Percentiles rank a stretch among this genome's conserved stretches.
phyloP scores from a whole-genome alignment of 2,888 invertebrate genomes.

The Nesidiocoris tenuis region DNA sequence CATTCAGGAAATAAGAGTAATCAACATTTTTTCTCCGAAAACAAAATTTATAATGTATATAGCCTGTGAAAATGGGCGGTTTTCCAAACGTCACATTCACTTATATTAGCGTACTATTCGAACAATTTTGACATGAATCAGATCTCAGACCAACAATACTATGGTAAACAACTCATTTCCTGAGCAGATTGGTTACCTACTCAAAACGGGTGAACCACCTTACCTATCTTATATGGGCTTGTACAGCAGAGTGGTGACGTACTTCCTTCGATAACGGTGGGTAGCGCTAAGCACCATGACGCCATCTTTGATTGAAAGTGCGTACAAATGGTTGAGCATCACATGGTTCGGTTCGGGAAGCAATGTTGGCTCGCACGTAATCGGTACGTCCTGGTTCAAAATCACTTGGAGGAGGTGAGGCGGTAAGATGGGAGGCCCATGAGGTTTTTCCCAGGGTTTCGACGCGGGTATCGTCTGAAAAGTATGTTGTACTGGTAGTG shows the following conservation, averaged over 20 bases:
- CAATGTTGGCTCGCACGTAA: slow-evolving; percentile 87
- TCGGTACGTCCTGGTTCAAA: slow-evolving; percentile 95
- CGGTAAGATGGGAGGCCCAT: slow-evolving; percentile 94
- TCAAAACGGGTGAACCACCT: too few relatives aligned
- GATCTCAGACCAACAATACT: too few relatives aligned
- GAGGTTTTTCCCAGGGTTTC: slow-evolving; percentile 89
- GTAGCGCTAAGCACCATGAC: slow-evolving; percentile 99
- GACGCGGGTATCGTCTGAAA: slow-evolving; percentile 82
- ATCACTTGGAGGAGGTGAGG: slow-evolving; percentile 98
- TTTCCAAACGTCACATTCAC: too few relatives aligned
- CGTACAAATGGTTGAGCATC: slow-evolving; percentile 98
- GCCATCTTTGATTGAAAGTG: slow-evolving; percentile 99
- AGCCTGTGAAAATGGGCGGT: too few relatives aligned
- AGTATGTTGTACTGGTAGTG: too few relatives aligned
- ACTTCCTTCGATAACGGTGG: slow-evolving; percentile 97
- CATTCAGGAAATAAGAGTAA: too few relatives aligned
- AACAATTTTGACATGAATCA: too few relatives aligned
- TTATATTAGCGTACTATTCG: too few relatives aligned
- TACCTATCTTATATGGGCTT: slow-evolving; percentile 95
- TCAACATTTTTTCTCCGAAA: too few relatives aligned
- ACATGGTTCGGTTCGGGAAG: slow-evolving; percentile 99
- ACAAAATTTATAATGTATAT: too few relatives aligned
- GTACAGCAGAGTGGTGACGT: slow-evolving; percentile 96
- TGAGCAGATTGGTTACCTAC: too few relatives aligned
- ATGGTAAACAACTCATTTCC: too few relatives aligned